Evolutionary conservation across 2,888 invertebrate genomes (phyloP).

Genomic region (Eristalinus sepulchralis): DNA sequence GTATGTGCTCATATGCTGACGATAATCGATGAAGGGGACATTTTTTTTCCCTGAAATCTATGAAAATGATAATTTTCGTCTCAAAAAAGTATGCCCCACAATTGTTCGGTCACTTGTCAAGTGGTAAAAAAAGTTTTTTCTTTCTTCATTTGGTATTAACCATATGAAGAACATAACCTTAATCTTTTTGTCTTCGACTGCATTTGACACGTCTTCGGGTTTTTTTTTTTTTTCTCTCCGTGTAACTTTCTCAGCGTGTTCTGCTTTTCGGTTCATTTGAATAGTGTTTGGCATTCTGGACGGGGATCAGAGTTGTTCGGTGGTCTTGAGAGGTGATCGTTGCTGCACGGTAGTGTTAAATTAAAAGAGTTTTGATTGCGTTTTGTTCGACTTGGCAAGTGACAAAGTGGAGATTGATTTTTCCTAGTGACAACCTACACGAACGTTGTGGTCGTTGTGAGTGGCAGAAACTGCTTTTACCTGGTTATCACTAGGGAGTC

Average conservation of each 20-base stretch:
- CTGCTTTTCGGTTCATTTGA: constrained; percentile 20
- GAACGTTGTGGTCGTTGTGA: constrained; percentile 14
- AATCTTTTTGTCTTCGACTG: constrained; percentile 52
- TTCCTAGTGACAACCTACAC: neutral
- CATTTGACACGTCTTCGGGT: constrained; percentile 67
- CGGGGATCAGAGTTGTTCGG: neutral
- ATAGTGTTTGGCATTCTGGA: constrained; percentile 10
- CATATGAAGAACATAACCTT: constrained; percentile 67
- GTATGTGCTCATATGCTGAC: neutral
- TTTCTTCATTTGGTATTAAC: constrained; percentile 47
- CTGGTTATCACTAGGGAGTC: constrained; percentile 44
- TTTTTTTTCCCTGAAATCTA: neutral
- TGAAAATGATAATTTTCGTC: neutral
- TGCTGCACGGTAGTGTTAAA: neutral
- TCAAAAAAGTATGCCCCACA: neutral
- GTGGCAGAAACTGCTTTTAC: constrained; percentile 52
- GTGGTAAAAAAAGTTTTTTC: constrained; percentile 27
- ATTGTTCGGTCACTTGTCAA: constrained; percentile 45
- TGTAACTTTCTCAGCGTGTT: constrained; percentile 17
- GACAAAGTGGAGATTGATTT: constrained; percentile 32
- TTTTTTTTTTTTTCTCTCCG: constrained; percentile 43
- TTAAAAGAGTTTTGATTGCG: neutral
- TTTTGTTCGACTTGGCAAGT: neutral
- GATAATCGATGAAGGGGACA: neutral
- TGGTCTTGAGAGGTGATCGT: constrained; percentile 1